Evolutionary conservation across 2,797 vertebrate species (phyloP), one percentile per base, ranked within the genome.

Genomic region (Sorex maritimensis): DNA sequence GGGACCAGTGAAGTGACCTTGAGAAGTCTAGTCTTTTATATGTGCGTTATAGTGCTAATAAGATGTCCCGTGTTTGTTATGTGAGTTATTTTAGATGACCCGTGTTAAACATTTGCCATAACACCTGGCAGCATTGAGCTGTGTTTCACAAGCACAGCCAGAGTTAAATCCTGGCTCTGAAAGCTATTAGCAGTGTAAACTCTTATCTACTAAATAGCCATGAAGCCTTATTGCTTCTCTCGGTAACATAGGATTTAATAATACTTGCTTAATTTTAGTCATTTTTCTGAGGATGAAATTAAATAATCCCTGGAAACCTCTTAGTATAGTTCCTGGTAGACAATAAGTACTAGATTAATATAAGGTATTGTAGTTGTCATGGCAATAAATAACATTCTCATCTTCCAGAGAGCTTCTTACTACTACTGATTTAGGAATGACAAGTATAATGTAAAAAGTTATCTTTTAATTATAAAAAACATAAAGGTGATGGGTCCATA

Each of bases 401-500:
- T 86, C 19, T 30, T 78, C 17, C 10, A 91, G 63, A 90, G n/a
- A 80, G 80, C 9, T 82, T 14, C 68, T 87, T 79, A 46, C 52
- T 69, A 24, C 41, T 69, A 24, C 41, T 71, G 58, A 24, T 19
- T 38, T 30, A 69, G 23, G 10, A 87, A 91, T 90, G 26, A n/a
- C n/a, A 61, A 92, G 78, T 5, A 5, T 61, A 77, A 89, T 28
- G 52, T 67, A 81, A 24, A 13, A 87, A 26, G 28, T 34, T 73
- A 17, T 34, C 26, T 30, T 92, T 71, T n/a, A 90, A 92, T 68
- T 52, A 83, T 65, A 75, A 65, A 91, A 87, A 46, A 19, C 49
- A 19, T 24, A 79, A 65, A 1, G 26, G 26, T 14, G 3, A 81
- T 14, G 17, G 23, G 30, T 63, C 52, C 23, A 4, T 83, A 71